Percentiles rank a stretch among this genome's conserved stretches.
Evolutionary conservation across 2,888 invertebrate species (phyloP).

Genomic region (Oligia latruncula): DNA sequence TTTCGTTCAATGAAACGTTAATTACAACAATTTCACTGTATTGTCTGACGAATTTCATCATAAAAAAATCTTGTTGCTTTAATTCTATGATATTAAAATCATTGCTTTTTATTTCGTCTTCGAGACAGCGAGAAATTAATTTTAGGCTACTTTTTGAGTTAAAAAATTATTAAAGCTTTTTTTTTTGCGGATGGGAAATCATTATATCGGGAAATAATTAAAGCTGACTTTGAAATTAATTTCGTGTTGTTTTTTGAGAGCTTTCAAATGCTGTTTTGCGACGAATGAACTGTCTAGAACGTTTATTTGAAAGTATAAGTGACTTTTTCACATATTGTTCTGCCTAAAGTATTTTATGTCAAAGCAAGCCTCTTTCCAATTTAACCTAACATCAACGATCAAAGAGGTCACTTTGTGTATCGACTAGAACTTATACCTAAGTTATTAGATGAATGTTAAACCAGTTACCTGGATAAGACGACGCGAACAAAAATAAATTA

Average conservation of each 20-base stretch:
- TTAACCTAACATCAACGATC: background rate
- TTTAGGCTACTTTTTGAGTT: background rate
- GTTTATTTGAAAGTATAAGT: background rate
- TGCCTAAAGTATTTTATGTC: background rate
- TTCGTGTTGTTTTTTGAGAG: background rate
- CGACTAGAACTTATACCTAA: background rate
- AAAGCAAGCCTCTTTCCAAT: background rate
- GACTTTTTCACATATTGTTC: background rate
- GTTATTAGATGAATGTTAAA: background rate
- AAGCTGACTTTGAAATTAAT: background rate
- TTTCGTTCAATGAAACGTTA: constrained; percentile 53
- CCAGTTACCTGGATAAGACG: background rate
- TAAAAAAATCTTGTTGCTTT: too few relatives aligned
- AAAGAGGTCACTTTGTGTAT: background rate
- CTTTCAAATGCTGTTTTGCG: background rate
- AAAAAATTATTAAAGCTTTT: too few relatives aligned
- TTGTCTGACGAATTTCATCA: background rate
- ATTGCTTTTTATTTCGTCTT: constrained; percentile 9
- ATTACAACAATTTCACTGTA: constrained; percentile 57
- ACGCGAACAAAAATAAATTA: background rate
- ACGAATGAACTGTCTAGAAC: background rate
- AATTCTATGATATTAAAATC: background rate
- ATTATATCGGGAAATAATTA: background rate
- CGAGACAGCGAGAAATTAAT: constrained; percentile 2
- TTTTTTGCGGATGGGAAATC: too few relatives aligned